Conservation (phyloP, 1,140 invertebrate genomes). For the Drosophila pectinifera region DNA sequence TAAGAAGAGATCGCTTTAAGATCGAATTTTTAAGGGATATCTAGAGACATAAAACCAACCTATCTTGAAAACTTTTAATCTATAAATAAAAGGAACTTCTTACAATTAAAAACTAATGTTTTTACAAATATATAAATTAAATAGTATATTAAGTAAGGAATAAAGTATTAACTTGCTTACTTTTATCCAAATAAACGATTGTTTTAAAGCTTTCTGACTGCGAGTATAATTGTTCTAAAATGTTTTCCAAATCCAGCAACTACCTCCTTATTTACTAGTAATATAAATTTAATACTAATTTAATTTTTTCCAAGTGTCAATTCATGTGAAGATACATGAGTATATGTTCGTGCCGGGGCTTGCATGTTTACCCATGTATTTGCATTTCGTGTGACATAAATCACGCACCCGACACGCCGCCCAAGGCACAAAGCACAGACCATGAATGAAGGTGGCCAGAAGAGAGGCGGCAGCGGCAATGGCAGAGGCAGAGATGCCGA, state of each 20-base stretch:
- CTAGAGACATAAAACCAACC: too few species aligned
- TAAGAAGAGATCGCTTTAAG: too few species aligned
- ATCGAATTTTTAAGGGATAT: too few species aligned
- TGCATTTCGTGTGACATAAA: constrained; percentile 82
- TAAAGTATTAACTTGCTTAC: not conserved
- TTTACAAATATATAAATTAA: not conserved
- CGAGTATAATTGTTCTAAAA: too few species aligned
- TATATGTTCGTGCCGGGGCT: constrained; percentile 57
- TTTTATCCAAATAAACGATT: not conserved
- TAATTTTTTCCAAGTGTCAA: constrained; percentile 13
- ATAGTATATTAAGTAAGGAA: too few species aligned
- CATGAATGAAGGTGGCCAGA: not conserved
- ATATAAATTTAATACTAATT: not conserved
- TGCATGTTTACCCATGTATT: constrained; percentile 80
- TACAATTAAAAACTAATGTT: not conserved
- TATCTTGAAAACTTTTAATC: too few species aligned
- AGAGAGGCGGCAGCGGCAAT: constrained; percentile 1
- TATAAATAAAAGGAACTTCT: not conserved
- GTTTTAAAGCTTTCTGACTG: too few species aligned
- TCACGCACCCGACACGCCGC: constrained; percentile 73
- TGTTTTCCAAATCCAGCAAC: too few species aligned
- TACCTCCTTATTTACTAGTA: not conserved
- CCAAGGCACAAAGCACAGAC: constrained; percentile 70
- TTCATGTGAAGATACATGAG: constrained; percentile 17
- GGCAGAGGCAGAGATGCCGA: not conserved